Evolutionary conservation across 2,888 invertebrate genomes (phyloP).

Genomic region (Thera britannica): DNA sequence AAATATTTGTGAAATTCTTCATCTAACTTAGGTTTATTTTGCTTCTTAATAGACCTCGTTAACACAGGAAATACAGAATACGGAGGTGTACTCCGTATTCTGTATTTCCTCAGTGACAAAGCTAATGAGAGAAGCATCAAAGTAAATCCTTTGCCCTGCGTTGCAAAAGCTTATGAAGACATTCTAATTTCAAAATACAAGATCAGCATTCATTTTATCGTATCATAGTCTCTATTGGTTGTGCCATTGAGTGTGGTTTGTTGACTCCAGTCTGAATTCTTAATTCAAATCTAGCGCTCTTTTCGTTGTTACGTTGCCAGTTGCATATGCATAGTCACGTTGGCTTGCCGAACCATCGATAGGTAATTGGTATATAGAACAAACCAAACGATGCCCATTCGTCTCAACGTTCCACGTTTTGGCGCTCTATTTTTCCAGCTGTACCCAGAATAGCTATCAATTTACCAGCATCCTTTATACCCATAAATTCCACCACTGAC

Average conservation of each 20-base stretch:
- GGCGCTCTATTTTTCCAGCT: slow-evolving; percentile 24
- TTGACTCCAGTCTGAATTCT: not conserved
- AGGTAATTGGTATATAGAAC: slow-evolving; percentile 7
- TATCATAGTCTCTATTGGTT: not conserved
- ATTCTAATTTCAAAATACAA: slow-evolving; percentile 1
- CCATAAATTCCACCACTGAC: slow-evolving; percentile 38
- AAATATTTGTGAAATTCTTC: not conserved
- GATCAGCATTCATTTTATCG: not conserved
- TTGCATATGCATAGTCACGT: too few relatives aligned
- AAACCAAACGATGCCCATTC: slow-evolving; percentile 9
- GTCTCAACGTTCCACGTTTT: slow-evolving; percentile 15
- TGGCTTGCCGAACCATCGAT: not conserved
- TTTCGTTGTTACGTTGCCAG: not conserved
- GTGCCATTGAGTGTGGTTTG: not conserved
- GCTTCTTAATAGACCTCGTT: too few relatives aligned
- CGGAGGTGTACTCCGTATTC: too few relatives aligned
- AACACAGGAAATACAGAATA: too few relatives aligned
- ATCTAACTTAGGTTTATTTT: not conserved
- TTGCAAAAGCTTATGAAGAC: not conserved
- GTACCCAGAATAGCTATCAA: slow-evolving; percentile 38
- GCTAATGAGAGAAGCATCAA: not conserved
- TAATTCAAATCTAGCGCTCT: not conserved
- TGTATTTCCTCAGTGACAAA: not conserved
- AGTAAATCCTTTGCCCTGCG: not conserved
- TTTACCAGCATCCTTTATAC: slow-evolving; percentile 33